These are phyloP conservation scores for Branchinecta lindahli DNA, from an alignment of 1,140 invertebrate genomes.

Conservation along the genomic window DNA sequence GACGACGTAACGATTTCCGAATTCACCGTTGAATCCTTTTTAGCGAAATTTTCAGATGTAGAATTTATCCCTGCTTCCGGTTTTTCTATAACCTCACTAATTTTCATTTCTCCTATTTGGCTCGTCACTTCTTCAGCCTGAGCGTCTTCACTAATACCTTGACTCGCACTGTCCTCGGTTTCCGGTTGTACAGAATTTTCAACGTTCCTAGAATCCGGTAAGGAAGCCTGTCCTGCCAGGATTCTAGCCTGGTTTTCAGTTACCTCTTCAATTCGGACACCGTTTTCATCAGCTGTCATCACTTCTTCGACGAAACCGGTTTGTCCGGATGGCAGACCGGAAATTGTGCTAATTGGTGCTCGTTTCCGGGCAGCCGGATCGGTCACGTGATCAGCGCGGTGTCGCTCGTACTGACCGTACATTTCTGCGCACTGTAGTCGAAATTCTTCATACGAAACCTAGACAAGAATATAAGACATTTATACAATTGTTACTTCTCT, in stretches of 20 bases:
- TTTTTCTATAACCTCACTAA: too few relatives aligned
- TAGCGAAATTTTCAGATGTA: too few relatives aligned
- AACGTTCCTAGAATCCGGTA: too few relatives aligned
- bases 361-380: slow-evolving; percentile 80
- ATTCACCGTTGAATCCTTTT: too few relatives aligned
- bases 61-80: too few relatives aligned
- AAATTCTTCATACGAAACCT: slow-evolving; percentile 93
- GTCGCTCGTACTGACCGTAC: slow-evolving; percentile 91
- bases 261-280: slow-evolving; percentile 19
- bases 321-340: slow-evolving; percentile 51
- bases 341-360: slow-evolving; percentile 86
- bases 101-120: too few relatives aligned
- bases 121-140: too few relatives aligned
- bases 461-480: slow-evolving; percentile 21
- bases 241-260: neutral
- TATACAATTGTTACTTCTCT: slow-evolving; percentile 13
- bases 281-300: slow-evolving; percentile 9
- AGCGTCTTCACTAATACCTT: too few relatives aligned
- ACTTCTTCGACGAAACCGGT: slow-evolving; percentile 2
- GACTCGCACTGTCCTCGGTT: too few relatives aligned
- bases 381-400: slow-evolving; percentile 81
- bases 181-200: too few relatives aligned
- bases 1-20: too few relatives aligned
- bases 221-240: neutral
- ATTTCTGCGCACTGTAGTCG: slow-evolving; percentile 87